A percentile compares a stretch with the other conserved stretches of the same genome.
phyloP scores from a whole-genome alignment of 2,888 invertebrate genomes.

The Drosophila multiciliata region DNA sequence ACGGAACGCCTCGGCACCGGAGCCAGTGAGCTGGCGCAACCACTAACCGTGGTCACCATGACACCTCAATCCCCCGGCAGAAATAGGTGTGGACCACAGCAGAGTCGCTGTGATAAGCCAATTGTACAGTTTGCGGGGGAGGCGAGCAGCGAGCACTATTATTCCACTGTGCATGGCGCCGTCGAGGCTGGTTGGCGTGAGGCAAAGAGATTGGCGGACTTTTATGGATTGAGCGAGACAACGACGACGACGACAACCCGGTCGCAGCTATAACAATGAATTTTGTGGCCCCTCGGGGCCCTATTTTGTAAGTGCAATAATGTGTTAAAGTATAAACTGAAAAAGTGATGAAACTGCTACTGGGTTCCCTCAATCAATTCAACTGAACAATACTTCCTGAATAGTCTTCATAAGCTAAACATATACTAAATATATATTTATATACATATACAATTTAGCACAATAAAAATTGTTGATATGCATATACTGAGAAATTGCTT shows the following conservation, averaged over 20 bases:
- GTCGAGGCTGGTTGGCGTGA: constrained; percentile 90
- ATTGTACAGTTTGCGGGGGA: constrained; percentile 89
- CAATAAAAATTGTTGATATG: not conserved
- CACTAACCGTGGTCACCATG: constrained; percentile 74
- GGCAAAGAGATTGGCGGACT: constrained; percentile 87
- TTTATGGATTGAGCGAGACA: constrained; percentile 66
- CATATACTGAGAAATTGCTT: not conserved
- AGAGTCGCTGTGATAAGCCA: constrained; percentile 85
- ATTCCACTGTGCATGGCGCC: constrained; percentile 90
- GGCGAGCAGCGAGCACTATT: constrained; percentile 88
- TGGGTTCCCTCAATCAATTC: constrained; percentile 37
- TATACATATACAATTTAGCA: constrained; percentile 17
- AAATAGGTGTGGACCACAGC: constrained; percentile 46
- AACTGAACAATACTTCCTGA: constrained; percentile 63
- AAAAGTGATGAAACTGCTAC: constrained; percentile 1
- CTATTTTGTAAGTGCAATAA: constrained; percentile 25
- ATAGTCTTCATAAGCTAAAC: constrained; percentile 56
- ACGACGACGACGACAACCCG: constrained; percentile 50
- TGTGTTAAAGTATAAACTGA: constrained; percentile 11
- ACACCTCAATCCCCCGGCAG: constrained; percentile 84
- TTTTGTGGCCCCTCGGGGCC: constrained; percentile 10
- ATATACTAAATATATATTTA: constrained; percentile 30
- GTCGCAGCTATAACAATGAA: constrained; percentile 78
- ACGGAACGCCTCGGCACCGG: constrained; percentile 86
- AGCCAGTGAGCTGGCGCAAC: constrained; percentile 86